Base-by-base conservation (phyloP, 2,888 invertebrate genomes). In the Monoplex corrugatus region DNA sequence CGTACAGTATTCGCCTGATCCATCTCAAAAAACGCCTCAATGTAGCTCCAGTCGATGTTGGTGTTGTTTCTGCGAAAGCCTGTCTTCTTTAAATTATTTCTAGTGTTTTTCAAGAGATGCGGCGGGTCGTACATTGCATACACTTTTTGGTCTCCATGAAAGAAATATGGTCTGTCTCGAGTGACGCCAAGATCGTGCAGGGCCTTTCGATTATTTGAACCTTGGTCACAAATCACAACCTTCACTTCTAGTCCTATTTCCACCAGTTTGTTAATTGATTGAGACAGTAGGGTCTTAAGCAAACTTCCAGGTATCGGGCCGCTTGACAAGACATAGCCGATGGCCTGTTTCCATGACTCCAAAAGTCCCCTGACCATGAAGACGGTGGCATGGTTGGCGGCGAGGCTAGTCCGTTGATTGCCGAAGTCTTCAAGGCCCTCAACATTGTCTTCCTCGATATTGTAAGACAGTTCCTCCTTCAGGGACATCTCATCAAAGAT, bases 401-500 rank as follows among this genome's bases (percentile, higher is more conserved):
- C 75, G 28, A 75, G 28, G 8, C 28, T 10, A 35, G 75, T 75
- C 8, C 75, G 10, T 32, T 75, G 75, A n/a, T n/a, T 0, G 13
- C 75, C 75, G n/a, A 75, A 75, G 75, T 75, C n/a, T 35, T 75
- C 75, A n/a, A 75, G 75, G 10, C 75, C 75, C 75, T 75, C 75
- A 13, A 75, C 32, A 10, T 75, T n/a, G n/a, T 75, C 75, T 35
- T 28, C n/a, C 35, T 75, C 2, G 0, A 13, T 23, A n/a, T 28
- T 75, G 75, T 75, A 75, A 10, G n/a, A n/a, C 16, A 75, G 28
- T 13, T 13, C 13, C 35, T 75, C 75, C 35, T 75, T 75, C 13
- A 28, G 32, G 10, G 3, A 32, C 75, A 75, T 1, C n/a, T 75
- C 75, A 1, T 75, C 75, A 28, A 75, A 75, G 10, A 28, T 35